phyloP scores from a whole-genome alignment of 2,113 vertebrate genomes.

The Engraulis encrasicolus region DNA sequence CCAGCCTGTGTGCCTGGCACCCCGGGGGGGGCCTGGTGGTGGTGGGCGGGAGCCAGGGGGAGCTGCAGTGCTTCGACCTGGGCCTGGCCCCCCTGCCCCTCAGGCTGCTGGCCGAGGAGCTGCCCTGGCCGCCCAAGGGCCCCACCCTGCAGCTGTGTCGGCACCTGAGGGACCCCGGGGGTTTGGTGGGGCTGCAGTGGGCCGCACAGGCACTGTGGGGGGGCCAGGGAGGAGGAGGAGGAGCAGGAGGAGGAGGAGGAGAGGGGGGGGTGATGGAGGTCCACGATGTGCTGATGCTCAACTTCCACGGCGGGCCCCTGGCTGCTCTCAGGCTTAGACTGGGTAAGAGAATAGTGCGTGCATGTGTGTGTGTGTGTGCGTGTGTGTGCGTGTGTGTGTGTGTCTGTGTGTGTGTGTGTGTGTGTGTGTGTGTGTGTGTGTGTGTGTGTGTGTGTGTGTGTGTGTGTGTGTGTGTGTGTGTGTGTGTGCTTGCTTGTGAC shows the following conservation, averaged over 20 bases:
- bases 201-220: conserved; percentile 51
- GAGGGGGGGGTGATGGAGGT: conserved; percentile 62
- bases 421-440: too few species aligned
- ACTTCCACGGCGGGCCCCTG: conserved; percentile 86
- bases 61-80: conserved; percentile 89
- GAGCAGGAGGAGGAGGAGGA: too few species aligned
- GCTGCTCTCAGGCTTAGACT: conserved; percentile 85
- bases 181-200: conserved; percentile 86
- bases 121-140: conserved; percentile 56
- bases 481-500: neutral
- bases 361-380: conserved; percentile 20
- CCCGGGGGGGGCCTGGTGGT: conserved; percentile 82
- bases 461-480: conserved; percentile 18
- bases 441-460: neutral
- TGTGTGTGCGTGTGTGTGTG: too few species aligned
- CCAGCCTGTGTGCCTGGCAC: conserved; percentile 84
- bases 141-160: conserved; percentile 79
- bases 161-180: conserved; percentile 78
- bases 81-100: conserved; percentile 84
- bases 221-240: conserved; percentile 57
- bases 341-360: conserved; percentile 72
- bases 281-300: conserved; percentile 79
- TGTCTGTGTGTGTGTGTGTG: too few species aligned
- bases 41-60: conserved; percentile 84
- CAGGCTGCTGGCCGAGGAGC: conserved; percentile 84